Conservation (phyloP, 2,888 invertebrate species). For the Aelia acuminata region DNA sequence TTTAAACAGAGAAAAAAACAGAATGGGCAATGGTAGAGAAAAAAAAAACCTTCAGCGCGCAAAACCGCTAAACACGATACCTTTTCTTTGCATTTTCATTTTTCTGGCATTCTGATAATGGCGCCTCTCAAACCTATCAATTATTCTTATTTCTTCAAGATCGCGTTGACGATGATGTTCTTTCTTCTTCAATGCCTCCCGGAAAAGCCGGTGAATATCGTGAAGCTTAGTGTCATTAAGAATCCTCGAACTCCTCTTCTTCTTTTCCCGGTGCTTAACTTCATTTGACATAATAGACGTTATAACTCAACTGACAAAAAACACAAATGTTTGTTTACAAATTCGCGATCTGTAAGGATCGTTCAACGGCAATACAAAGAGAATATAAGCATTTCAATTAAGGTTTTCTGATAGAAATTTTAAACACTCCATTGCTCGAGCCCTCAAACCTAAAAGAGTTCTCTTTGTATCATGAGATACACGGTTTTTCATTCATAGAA, state of each 20-base stretch:
- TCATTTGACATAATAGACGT: neutral
- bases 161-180: neutral
- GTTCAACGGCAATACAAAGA: neutral
- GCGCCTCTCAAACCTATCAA: neutral
- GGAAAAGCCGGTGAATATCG: neutral
- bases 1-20: no score
- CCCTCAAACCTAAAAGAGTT: no score
- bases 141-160: conserved; percentile 2
- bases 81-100: neutral
- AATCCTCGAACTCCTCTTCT: neutral
- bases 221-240: neutral
- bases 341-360: neutral
- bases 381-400: no score
- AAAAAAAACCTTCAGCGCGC: no score
- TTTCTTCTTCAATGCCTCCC: neutral
- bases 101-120: neutral
- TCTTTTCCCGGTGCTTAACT: neutral
- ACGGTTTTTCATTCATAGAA: no score
- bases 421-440: no score
- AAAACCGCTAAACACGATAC: no score
- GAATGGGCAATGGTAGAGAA: no score
- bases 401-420: neutral
- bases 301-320: neutral
- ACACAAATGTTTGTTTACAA: neutral
- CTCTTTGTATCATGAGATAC: no score